These are phyloP conservation scores for Leptinotarsa haldemani DNA, from an alignment of 2,888 invertebrate genomes.

Conservation along the genomic window DNA sequence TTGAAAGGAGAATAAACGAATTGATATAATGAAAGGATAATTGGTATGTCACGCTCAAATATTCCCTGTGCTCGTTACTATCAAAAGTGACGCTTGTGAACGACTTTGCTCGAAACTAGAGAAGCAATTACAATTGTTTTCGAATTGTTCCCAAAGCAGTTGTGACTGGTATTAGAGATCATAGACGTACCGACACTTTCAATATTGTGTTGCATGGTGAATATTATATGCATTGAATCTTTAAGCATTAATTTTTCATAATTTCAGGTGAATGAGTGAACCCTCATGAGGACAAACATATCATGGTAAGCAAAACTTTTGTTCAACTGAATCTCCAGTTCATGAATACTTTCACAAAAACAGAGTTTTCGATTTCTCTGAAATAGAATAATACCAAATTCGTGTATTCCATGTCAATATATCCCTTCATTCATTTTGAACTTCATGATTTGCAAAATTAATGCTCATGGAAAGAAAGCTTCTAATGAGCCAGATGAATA, in stretches of 20 bases:
- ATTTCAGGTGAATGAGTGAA: neutral
- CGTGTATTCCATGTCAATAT: no score
- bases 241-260: neutral
- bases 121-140: neutral
- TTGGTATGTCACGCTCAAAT: slow-evolving; percentile 19
- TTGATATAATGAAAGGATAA: neutral
- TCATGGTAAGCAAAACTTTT: neutral
- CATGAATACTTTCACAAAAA: no score
- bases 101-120: neutral
- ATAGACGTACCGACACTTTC: neutral
- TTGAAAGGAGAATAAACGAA: neutral
- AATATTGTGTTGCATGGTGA: neutral
- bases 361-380: no score
- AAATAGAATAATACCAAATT: no score
- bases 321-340: no score
- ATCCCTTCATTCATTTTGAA: no score
- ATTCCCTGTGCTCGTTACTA: slow-evolving; percentile 7
- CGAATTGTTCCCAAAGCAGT: neutral
- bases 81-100: slow-evolving; percentile 2
- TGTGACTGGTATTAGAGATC: neutral
- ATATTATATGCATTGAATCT: neutral
- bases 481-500: no score
- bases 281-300: no score
- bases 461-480: no score
- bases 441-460: no score